Evolutionary conservation across 1,140 invertebrate genomes (phyloP).

Genomic region (Cydia strobilella): DNA sequence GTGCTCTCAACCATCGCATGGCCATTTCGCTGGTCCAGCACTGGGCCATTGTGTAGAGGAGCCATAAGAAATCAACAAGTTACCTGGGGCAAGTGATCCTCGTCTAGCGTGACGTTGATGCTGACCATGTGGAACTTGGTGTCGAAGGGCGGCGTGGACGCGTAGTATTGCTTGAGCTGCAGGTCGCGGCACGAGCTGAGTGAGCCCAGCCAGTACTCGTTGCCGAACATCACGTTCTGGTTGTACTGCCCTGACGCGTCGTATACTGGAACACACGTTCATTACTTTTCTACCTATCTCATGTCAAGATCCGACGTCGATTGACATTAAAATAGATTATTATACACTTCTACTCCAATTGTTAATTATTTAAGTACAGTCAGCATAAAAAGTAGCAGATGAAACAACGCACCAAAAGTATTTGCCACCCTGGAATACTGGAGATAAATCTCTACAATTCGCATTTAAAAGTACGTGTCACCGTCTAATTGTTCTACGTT

Average conservation of each 20-base stretch:
- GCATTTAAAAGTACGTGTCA: too few relatives aligned
- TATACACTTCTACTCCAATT: neutral
- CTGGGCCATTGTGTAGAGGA: too few relatives aligned
- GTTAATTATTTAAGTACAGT: too few relatives aligned
- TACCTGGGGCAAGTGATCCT: slow-evolving; percentile 83
- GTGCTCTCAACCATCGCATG: too few relatives aligned
- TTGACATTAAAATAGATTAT: too few relatives aligned
- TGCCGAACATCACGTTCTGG: slow-evolving; percentile 89
- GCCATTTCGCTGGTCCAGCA: too few relatives aligned
- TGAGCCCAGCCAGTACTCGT: slow-evolving; percentile 91
- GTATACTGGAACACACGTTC: slow-evolving; percentile 82
- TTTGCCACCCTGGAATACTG: too few relatives aligned
- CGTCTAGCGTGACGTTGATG: slow-evolving; percentile 83
- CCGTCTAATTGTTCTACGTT: too few relatives aligned
- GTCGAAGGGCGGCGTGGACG: slow-evolving; percentile 81
- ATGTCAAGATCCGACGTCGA: neutral
- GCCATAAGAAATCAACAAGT: slow-evolving; percentile 25
- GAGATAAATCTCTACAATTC: too few relatives aligned
- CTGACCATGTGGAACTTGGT: slow-evolving; percentile 84
- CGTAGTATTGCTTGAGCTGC: slow-evolving; percentile 72
- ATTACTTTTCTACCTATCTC: neutral
- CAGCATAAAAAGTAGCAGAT: too few relatives aligned
- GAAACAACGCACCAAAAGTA: too few relatives aligned
- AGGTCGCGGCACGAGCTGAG: slow-evolving; percentile 83
- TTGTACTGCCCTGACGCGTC: slow-evolving; percentile 91